Evolutionary conservation across 1,140 invertebrate species (phyloP).

Genomic region (Papilio helenus): DNA sequence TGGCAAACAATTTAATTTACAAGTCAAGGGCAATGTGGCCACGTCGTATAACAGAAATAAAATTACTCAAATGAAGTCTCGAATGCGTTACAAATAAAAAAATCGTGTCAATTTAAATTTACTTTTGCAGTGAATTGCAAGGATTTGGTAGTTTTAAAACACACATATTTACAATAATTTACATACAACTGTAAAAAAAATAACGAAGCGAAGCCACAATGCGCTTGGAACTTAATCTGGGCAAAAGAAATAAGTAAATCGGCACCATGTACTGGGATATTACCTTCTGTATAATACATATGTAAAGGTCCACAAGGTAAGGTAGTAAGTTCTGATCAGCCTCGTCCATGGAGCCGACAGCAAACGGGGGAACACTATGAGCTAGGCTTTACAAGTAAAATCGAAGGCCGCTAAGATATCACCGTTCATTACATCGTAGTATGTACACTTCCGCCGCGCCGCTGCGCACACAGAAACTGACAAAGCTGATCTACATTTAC

Average conservation of each 20-base stretch:
- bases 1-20: slow-evolving; percentile 63
- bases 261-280: slow-evolving; percentile 47
- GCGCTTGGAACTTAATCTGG: background rate
- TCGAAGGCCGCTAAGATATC: slow-evolving; percentile 82
- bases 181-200: background rate
- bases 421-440: slow-evolving; percentile 79
- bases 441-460: slow-evolving; percentile 62
- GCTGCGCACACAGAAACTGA: background rate
- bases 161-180: background rate
- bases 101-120: background rate
- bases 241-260: background rate
- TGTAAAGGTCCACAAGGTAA: background rate
- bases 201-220: slow-evolving; percentile 16
- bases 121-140: background rate
- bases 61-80: background rate
- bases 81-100: background rate
- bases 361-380: slow-evolving; percentile 61
- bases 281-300: background rate
- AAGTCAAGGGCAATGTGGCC: slow-evolving; percentile 3
- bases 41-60: background rate
- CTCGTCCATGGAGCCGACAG: slow-evolving; percentile 30
- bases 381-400: slow-evolving; percentile 81
- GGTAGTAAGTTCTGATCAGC: background rate
- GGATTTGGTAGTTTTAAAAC: slow-evolving; percentile 9
- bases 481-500: background rate